A percentile compares a stretch with the other conserved stretches of the same genome.
Conservation (phyloP, 1,140 invertebrate species). For the Sipha flava region DNA sequence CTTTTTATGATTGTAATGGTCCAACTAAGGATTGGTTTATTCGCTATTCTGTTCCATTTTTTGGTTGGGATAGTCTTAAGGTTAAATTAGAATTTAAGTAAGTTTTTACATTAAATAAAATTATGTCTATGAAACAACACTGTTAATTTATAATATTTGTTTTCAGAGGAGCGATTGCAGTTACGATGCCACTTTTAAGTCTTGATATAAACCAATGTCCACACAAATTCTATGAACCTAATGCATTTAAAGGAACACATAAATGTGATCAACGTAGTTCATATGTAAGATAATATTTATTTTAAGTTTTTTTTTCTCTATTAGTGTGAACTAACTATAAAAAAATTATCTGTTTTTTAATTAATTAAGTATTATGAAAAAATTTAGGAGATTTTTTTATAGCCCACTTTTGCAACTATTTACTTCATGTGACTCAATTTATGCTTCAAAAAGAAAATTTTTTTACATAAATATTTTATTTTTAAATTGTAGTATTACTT, state of each 20-base stretch:
- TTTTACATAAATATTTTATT: no score
- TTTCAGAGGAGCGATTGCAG: conserved; percentile 84
- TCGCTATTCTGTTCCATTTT: conserved; percentile 92
- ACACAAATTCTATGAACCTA: conserved; percentile 74
- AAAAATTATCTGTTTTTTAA: no score
- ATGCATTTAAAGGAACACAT: conserved; percentile 91
- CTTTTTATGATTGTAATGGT: conserved; percentile 89
- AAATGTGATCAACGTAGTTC: conserved; percentile 87
- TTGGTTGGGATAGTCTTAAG: conserved; percentile 89
- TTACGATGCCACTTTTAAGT: conserved; percentile 81
- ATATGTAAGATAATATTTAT: conserved; percentile 69
- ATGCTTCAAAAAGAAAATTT: no score
- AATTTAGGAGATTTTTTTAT: no score
- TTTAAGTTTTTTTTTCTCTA: no score
- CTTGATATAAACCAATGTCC: conserved; percentile 94
- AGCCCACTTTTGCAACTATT: no score
- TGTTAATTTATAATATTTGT: conserved; percentile 22
- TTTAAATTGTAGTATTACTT: no score
- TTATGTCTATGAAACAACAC: neutral
- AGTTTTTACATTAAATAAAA: conserved; percentile 47
- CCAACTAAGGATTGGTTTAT: conserved; percentile 90
- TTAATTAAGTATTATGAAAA: no score
- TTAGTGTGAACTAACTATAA: no score
- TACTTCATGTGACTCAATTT: no score
- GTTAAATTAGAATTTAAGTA: conserved; percentile 88